These are phyloP conservation scores for Pteronotus mesoamericanus DNA, from an alignment of 2,797 vertebrate species.

Conservation along the genomic window DNA sequence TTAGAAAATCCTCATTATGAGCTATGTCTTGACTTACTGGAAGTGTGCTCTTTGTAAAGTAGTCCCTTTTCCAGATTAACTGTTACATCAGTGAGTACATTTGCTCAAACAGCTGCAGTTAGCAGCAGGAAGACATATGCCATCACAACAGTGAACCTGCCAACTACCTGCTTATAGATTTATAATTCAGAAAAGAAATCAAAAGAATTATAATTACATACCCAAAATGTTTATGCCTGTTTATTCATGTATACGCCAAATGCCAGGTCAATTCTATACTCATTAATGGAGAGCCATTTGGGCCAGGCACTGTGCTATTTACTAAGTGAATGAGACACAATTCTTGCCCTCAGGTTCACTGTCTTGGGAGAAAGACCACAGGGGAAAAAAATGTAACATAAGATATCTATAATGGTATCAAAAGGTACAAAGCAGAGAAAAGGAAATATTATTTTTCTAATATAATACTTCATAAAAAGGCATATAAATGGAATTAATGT, in stretches of 20 bases:
- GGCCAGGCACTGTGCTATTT: background rate
- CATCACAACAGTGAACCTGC: background rate
- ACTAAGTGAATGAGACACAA: background rate
- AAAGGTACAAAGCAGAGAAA: background rate
- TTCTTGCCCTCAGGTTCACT: background rate
- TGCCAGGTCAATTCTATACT: background rate
- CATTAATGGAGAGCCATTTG: background rate
- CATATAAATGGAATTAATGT: background rate
- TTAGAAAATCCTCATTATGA: background rate
- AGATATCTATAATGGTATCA: background rate
- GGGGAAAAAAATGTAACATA: background rate
- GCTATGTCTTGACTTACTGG: background rate
- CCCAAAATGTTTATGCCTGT: background rate
- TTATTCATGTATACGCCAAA: background rate
- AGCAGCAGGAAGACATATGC: background rate
- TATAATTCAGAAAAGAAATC: background rate
- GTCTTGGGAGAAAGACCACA: background rate
- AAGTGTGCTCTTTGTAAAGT: background rate
- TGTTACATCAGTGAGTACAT: background rate
- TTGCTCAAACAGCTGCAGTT: constrained; percentile 26
- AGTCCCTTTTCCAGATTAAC: background rate
- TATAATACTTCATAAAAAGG: background rate
- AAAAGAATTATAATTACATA: background rate
- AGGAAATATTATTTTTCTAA: background rate
- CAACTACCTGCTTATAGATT: background rate